Conservation (phyloP, 2,113 vertebrate genomes). For the Solenodon paradoxus region DNA sequence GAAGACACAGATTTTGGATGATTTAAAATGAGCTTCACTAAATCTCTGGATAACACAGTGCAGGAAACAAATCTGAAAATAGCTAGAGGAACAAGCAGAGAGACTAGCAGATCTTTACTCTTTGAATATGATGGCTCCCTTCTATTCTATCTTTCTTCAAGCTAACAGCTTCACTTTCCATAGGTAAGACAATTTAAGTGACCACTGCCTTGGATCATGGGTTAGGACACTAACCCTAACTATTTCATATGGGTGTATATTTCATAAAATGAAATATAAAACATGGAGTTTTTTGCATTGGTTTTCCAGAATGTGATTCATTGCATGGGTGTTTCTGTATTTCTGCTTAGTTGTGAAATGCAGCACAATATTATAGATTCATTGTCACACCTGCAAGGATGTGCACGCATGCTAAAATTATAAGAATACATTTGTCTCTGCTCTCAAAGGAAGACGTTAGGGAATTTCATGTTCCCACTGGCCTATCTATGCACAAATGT, state of each 20-base stretch:
- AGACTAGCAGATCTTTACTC: not conserved
- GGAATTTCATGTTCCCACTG: not conserved
- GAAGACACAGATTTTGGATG: conserved; percentile 16
- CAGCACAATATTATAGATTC: not conserved
- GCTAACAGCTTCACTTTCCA: not conserved
- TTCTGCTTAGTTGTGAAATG: not conserved
- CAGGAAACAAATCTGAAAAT: conserved; percentile 13
- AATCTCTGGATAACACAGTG: conserved; percentile 28
- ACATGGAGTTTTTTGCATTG: not conserved
- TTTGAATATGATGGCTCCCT: not conserved
- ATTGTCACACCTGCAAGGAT: not conserved
- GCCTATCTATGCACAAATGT: not conserved
- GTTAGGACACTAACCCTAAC: not conserved
- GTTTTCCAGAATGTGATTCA: not conserved
- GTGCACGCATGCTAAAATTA: not conserved
- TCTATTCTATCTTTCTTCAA: not conserved
- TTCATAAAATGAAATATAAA: not conserved
- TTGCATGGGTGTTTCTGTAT: not conserved
- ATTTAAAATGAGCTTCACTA: conserved; percentile 48
- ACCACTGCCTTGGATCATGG: not conserved
- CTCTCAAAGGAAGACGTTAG: not conserved
- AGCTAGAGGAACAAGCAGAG: not conserved
- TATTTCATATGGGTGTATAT: not conserved
- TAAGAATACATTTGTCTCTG: not conserved
- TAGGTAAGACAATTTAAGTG: not conserved